Evolutionary conservation across 2,113 vertebrate species (phyloP).

Genomic region (Trogon surrucura): DNA sequence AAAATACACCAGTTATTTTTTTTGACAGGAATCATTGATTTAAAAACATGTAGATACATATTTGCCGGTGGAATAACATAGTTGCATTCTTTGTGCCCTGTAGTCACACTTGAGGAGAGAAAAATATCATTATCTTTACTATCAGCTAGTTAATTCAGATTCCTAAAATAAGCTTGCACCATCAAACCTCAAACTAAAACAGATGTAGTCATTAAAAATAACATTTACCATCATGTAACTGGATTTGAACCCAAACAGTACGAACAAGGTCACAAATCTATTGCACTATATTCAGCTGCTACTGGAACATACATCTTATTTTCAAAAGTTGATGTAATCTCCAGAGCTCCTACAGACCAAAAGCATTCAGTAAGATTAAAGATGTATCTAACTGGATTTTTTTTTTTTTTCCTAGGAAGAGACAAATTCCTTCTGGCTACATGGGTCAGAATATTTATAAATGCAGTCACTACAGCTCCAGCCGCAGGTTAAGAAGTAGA

Average conservation of each 20-base stretch:
- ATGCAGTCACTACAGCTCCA: not conserved
- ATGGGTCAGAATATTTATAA: not conserved
- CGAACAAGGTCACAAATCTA: not conserved
- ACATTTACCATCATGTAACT: not conserved
- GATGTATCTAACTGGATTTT: rapidly evolving
- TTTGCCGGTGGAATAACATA: not conserved
- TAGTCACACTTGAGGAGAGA: not conserved
- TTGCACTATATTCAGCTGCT: not conserved
- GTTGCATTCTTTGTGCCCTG: not conserved
- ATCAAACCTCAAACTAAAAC: not conserved
- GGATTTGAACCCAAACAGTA: not conserved
- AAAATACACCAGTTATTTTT: not conserved
- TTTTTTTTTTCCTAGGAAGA: not conserved
- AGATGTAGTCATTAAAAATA: not conserved
- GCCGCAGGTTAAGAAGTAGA: not conserved
- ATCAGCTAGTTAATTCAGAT: not conserved
- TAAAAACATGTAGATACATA: not conserved
- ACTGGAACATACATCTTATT: not conserved
- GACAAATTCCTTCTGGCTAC: not conserved
- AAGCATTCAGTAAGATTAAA: not conserved
- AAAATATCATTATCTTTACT: not conserved
- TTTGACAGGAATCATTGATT: not conserved
- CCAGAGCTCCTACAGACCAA: not conserved
- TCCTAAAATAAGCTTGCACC: not conserved
- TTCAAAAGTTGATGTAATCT: not conserved